Evolutionary conservation across 2,797 vertebrate species (phyloP), one percentile per base, ranked within the genome.

Genomic region (Gobionotothen gibberifrons): DNA sequence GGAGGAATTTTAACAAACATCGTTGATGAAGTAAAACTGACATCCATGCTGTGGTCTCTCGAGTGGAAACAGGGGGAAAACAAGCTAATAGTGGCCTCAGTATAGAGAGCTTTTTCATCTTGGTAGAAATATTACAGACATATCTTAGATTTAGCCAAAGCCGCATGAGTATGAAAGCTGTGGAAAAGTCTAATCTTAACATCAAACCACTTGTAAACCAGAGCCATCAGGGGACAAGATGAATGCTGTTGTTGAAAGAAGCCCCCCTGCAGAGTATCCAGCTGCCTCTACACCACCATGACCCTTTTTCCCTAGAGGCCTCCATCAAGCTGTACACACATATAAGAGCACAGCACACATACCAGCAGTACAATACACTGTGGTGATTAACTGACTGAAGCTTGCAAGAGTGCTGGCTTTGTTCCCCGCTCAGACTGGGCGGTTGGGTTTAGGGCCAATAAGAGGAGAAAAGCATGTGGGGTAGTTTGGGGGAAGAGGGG

Each of bases 371-470:
- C 54, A 68, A 54, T 26, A 39, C 51, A 49, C 74, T 56, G 78
- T 47, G 36, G 44, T 86, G 69, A 88, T 90, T 84, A 36, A 70
- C 39, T 76, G 69, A 56, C 71, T 55, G 46, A 74, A 64, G 59
- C 69, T 70, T 46, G 62, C n/a, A 89, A 87, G 88, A 90, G 75
- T 78, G 79, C 82, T 84, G 64, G 87, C 90, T 93, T 93, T 93
- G 90, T 92, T 90, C 78, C 76, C 65, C 21, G 62, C 55, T 74
- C 61, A 22, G 65, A 8, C 68, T 62, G 79, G 78, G 83, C 13
- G 74, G 72, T 26, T 17, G 60, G 63, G 46, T 62, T 40, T n/a
- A 42, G 69, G 78, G 55, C 87, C 87, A 86, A 85, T 84, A 74
- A 84, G 86, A 74, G 60, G 51, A 73, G 47, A 51, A 69, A 72